These are phyloP conservation scores for Prolemur simus DNA, from an alignment of 2,113 vertebrate species.

Conservation along the genomic window DNA sequence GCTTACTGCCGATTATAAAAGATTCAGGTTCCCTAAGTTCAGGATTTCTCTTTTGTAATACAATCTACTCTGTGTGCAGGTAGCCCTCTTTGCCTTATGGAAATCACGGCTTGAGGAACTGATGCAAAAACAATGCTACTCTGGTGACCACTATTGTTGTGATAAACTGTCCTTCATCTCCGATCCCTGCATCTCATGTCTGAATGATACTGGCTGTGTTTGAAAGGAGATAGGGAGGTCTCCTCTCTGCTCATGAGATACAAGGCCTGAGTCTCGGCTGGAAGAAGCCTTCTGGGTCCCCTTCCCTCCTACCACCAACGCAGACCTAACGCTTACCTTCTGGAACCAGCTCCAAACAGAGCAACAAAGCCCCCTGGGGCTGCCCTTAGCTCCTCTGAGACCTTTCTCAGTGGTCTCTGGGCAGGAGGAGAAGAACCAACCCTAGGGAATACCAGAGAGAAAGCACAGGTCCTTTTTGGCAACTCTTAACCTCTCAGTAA, in stretches of 20 bases:
- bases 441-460: not conserved
- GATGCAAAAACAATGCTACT: accelerated
- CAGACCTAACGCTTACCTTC: not conserved
- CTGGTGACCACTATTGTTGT: not conserved
- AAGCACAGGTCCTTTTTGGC: not conserved
- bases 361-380: not conserved
- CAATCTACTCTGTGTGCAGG: not conserved
- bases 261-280: not conserved
- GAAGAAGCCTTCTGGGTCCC: not conserved
- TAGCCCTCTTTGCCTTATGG: not conserved
- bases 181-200: not conserved
- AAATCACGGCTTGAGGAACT: not conserved
- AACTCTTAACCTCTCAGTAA: not conserved
- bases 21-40: not conserved
- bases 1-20: not conserved
- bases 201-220: not conserved
- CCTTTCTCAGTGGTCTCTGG: not conserved
- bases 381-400: not conserved
- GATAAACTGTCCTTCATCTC: not conserved
- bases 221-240: not conserved
- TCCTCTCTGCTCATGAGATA: not conserved
- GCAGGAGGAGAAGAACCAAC: not conserved
- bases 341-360: not conserved
- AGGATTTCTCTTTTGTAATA: not conserved
- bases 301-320: not conserved